Evolutionary conservation across 2,888 invertebrate species (phyloP).

Genomic region (Calephelis perditalis): DNA sequence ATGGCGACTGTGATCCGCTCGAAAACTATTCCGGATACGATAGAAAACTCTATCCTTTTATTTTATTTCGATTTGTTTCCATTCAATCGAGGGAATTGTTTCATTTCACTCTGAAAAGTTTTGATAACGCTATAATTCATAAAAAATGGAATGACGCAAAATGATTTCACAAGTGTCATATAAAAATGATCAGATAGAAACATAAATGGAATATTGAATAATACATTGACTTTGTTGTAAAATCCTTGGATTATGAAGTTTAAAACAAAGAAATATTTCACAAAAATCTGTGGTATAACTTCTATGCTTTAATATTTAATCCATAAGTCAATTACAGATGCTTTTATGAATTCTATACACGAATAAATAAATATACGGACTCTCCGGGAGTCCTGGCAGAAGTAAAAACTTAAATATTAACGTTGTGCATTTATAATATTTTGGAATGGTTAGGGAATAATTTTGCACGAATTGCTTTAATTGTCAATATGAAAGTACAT

Average conservation of each 20-base stretch:
- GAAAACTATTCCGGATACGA: conserved; percentile 68
- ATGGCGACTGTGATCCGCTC: conserved; percentile 68
- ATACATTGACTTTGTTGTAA: neutral
- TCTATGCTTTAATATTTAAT: too few species aligned
- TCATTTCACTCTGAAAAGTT: conserved; percentile 47
- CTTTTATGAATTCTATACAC: too few species aligned
- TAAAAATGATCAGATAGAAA: conserved; percentile 4
- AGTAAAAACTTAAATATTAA: too few species aligned
- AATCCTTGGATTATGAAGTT: neutral
- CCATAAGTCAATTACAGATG: too few species aligned
- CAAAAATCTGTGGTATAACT: too few species aligned
- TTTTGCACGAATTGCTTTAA: too few species aligned
- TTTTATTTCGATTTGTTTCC: conserved; percentile 65
- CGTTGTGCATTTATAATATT: too few species aligned
- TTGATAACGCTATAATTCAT: conserved; percentile 26
- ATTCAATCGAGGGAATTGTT: conserved; percentile 60
- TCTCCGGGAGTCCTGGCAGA: too few species aligned
- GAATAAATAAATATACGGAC: too few species aligned
- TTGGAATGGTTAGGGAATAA: too few species aligned
- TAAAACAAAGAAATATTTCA: neutral
- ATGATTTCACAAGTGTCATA: neutral
- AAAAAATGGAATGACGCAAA: conserved; percentile 1
- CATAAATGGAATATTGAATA: neutral
- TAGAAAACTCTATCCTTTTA: conserved; percentile 68
- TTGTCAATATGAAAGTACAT: too few species aligned